A percentile compares a stretch with the other conserved stretches of the same genome.
phyloP scores from a whole-genome alignment of 2,113 vertebrate species.

The Brachypteracias leptosomus region DNA sequence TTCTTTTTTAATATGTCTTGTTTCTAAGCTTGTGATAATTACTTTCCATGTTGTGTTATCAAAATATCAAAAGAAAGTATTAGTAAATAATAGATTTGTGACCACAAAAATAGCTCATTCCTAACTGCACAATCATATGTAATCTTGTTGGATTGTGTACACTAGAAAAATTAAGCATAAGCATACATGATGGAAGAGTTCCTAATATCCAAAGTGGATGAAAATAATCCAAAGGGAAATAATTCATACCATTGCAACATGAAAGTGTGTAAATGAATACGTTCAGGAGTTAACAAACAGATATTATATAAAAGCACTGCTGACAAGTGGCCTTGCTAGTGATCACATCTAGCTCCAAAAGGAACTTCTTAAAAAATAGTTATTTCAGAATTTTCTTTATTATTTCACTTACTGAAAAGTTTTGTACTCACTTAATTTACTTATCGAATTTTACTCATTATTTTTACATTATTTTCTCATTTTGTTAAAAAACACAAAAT shows the following conservation, averaged over 20 bases:
- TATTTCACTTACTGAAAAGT: neutral
- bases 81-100: neutral
- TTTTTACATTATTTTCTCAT: neutral
- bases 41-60: neutral
- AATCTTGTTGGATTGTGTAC: neutral
- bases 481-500: neutral
- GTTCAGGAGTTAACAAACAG: neutral
- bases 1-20: neutral
- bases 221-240: neutral
- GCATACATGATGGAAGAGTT: neutral
- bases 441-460: neutral
- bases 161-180: neutral
- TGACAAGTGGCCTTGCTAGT: neutral
- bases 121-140: neutral
- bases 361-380: neutral
- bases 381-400: neutral
- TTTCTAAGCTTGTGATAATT: neutral
- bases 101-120: neutral
- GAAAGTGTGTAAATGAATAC: neutral
- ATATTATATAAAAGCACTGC: neutral
- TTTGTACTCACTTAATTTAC: neutral
- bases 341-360: neutral
- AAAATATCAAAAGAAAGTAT: neutral
- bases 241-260: neutral
- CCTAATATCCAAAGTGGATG: neutral